Conservation (phyloP, 2,113 vertebrate species). For the Laterallus jamaicensis region DNA sequence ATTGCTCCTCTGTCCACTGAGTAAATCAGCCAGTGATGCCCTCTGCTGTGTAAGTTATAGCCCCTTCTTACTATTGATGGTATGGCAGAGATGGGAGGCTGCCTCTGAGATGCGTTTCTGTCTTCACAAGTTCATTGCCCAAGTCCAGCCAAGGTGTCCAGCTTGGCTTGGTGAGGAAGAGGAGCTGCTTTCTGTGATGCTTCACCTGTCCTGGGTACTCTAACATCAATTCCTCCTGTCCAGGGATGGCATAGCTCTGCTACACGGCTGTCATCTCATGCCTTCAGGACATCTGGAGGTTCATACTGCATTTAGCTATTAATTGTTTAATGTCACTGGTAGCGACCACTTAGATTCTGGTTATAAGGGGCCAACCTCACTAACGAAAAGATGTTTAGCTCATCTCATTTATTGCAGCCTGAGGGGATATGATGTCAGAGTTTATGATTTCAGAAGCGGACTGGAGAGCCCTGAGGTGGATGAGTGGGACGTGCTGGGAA, state of each 20-base stretch:
- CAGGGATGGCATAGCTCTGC: background rate
- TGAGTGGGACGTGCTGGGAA: background rate
- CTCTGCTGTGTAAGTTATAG: background rate
- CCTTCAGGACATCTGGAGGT: background rate
- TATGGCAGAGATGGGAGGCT: background rate
- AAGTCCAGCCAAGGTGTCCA: background rate
- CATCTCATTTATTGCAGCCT: background rate
- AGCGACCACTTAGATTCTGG: background rate
- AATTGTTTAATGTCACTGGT: background rate
- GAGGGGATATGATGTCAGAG: background rate
- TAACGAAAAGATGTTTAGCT: background rate
- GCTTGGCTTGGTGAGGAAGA: background rate
- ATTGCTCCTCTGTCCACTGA: background rate
- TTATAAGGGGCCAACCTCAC: background rate
- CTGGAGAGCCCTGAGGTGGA: background rate
- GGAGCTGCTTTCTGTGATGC: background rate
- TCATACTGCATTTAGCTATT: background rate
- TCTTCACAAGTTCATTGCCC: too few relatives aligned
- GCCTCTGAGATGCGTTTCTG: too few relatives aligned
- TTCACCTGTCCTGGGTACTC: background rate
- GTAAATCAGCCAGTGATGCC: background rate
- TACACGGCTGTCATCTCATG: background rate
- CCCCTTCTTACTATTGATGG: background rate
- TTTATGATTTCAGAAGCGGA: background rate
- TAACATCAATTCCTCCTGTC: fast-evolving